phyloP scores from a whole-genome alignment of 2,113 vertebrate species.

The Cyanoramphus novaezelandiae region DNA sequence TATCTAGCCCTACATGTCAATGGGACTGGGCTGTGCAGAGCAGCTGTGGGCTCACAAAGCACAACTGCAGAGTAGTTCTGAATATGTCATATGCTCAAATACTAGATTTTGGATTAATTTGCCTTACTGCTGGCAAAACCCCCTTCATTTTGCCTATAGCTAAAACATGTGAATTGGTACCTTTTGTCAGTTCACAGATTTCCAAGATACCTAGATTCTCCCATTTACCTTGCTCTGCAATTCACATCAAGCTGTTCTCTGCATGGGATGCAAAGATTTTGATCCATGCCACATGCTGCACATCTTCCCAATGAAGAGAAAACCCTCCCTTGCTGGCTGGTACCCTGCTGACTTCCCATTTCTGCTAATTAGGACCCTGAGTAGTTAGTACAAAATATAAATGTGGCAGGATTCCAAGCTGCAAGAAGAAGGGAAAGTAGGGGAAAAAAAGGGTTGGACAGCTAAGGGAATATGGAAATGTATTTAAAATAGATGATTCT shows the following conservation, averaged over 20 bases:
- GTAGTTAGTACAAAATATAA: slow-evolving; percentile 54
- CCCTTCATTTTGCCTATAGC: neutral
- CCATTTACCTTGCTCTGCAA: slow-evolving; percentile 55
- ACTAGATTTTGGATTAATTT: neutral
- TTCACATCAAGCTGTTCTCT: slow-evolving; percentile 54
- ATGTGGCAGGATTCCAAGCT: slow-evolving; percentile 46
- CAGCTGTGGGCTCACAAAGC: neutral
- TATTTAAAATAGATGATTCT: slow-evolving; percentile 59
- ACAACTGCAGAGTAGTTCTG: neutral
- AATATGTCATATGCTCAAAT: neutral
- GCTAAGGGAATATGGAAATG: slow-evolving; percentile 59
- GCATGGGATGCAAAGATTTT: slow-evolving; percentile 59
- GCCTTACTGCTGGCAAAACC: neutral
- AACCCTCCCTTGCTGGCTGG: slow-evolving; percentile 46
- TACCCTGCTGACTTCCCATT: slow-evolving; percentile 65
- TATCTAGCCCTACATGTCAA: neutral
- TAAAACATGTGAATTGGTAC: neutral
- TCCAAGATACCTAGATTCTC: slow-evolving; percentile 18
- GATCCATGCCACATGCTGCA: slow-evolving; percentile 68
- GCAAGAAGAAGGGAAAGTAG: neutral
- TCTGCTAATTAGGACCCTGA: slow-evolving; percentile 63
- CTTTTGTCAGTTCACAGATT: slow-evolving; percentile 34
- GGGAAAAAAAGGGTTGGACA: slow-evolving; percentile 21
- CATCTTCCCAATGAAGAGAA: slow-evolving; percentile 63
- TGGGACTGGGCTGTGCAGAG: neutral